Base-by-base conservation (phyloP, 2,888 invertebrate genomes). In the Sceliomorpha sp. region DNA sequence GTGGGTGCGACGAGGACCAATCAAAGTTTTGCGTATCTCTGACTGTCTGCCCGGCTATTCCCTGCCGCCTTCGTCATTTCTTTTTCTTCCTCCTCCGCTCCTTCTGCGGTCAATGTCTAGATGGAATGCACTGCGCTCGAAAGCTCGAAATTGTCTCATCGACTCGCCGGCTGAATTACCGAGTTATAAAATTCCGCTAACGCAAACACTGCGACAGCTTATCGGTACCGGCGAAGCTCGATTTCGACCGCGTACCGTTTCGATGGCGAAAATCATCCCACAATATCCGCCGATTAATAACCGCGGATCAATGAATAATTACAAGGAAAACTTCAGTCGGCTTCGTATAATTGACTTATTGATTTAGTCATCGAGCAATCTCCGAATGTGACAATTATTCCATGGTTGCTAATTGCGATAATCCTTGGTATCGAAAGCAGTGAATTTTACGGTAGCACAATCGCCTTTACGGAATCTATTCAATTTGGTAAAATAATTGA, bases 11-110 rank as follows among this genome's bases (percentile, higher is more conserved):
- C 64, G 66, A 66, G 72, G 58, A 71, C 73, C 69, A 70, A 76
- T 73, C 74, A 73, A 74, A 75, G 72, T 74, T 71, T 72, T 67
- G 72, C 58, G 72, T 73, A 73, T 74, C 70, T 56, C 68, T 34
- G 45, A 59, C 63, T 72, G 63, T 50, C 59, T 63, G 64, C 47
- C 62, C 36, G 44, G 42, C 24, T 47, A 29, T 48, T 64, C 50
- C 34, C 31, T 62, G 48, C 39, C 42, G 32, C 50, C 45, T 48
- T 59, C 37, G n/a, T 34, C 5, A 20, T 50, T 47, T 20, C 32
- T 34, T 40, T 26, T 40, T 40, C 53, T 59, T 56, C 34, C 36
- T 68, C 60, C 53, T 51, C 55, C 56, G 58, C 62, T 58, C 55
- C 32, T 59, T 27, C 45, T 34, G 7, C 39, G 47, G 47, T 55